phyloP scores from a whole-genome alignment of 2,113 vertebrate species.

The Potamarius usumacintae region DNA sequence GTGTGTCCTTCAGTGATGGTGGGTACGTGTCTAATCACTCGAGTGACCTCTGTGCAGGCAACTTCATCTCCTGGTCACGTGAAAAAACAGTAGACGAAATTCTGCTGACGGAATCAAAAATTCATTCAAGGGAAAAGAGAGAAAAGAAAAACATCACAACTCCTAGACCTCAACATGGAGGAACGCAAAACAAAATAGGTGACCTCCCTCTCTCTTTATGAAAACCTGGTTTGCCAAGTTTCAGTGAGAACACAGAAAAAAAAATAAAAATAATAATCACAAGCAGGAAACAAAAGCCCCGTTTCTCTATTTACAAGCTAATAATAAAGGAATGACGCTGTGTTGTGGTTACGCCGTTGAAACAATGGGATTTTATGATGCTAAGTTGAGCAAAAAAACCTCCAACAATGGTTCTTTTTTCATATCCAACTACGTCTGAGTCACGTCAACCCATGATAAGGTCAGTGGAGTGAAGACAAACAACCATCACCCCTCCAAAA shows the following conservation, averaged over 20 bases:
- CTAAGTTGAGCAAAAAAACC: not conserved
- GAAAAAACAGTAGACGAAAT: not conserved
- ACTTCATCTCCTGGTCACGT: conserved; percentile 2
- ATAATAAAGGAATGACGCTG: not conserved
- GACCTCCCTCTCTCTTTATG: not conserved
- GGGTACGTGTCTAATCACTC: conserved; percentile 1
- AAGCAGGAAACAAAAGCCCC: not conserved
- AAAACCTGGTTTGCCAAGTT: not conserved
- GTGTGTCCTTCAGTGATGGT: conserved; percentile 36
- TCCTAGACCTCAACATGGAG: not conserved
- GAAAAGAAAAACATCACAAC: too few species aligned
- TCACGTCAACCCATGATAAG: not conserved
- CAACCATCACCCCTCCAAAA: too few species aligned
- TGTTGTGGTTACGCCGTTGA: not conserved
- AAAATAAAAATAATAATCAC: too few species aligned
- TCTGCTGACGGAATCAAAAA: not conserved
- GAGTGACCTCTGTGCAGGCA: conserved; percentile 20
- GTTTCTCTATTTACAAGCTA: not conserved
- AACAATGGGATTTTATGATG: not conserved
- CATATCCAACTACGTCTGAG: not conserved
- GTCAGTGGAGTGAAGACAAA: not conserved
- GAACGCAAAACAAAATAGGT: not conserved
- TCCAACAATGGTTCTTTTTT: not conserved
- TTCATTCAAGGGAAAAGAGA: too few species aligned
- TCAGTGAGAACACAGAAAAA: not conserved